These are phyloP conservation scores for Hafferia zeledoni DNA, from an alignment of 2,797 vertebrate genomes.

Conservation along the genomic window DNA sequence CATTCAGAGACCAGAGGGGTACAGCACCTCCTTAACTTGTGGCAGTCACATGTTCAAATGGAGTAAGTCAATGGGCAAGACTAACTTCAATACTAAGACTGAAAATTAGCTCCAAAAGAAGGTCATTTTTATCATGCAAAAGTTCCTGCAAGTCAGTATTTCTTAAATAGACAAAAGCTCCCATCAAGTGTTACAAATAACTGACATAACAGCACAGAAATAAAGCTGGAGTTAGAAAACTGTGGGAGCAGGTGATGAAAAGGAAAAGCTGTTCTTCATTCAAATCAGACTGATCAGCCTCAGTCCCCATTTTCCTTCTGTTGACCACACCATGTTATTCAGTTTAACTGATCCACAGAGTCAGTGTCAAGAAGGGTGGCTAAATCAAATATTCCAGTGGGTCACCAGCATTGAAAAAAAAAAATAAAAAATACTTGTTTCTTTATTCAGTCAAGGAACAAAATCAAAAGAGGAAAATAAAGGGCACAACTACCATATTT, in stretches of 20 bases:
- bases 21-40: not conserved
- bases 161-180: not conserved
- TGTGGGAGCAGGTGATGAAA: conserved; percentile 20
- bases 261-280: not conserved
- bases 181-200: not conserved
- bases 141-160: not conserved
- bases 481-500: not conserved
- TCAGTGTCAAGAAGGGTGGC: not conserved
- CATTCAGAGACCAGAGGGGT: not conserved
- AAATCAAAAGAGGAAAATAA: not conserved
- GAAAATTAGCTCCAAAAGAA: not conserved
- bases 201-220: not conserved
- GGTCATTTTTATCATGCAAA: not conserved
- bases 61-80: not conserved
- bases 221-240: conserved; percentile 11
- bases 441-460: not conserved
- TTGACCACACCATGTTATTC: not conserved
- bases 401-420: not conserved
- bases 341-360: not conserved
- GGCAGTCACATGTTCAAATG: not conserved
- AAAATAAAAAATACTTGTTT: not conserved
- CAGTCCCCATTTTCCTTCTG: not conserved
- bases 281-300: not conserved
- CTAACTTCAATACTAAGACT: not conserved
- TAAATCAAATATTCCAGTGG: not conserved